Base-by-base conservation (phyloP, 2,888 invertebrate species). In the Trimorus sp. region DNA sequence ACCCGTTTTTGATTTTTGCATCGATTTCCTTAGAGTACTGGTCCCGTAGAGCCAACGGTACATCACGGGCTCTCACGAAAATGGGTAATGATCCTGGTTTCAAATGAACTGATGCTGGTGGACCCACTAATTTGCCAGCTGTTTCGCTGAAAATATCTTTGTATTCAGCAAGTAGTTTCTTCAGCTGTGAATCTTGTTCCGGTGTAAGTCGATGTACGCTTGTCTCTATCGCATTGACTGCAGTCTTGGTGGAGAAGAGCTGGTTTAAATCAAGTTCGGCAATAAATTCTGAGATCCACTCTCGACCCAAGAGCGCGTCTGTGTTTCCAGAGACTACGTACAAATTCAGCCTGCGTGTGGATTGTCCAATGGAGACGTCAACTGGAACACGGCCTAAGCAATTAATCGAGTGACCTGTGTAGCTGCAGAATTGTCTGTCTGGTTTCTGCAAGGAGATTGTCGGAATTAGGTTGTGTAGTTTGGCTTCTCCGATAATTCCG, bases 341-440 rank as follows among this genome's bases (percentile, higher is more conserved):
- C 11, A 69, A 48, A 14, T 63, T 51, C 5, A 79, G 63, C 53
- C 60, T 62, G 6, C 51, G 38, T n/a, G 68, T 69, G 5, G 68
- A 26, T 15, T 11, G 2, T 1, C 76, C 79, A 16, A 82, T 12
- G 0, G 60, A 45, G 9, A 54, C 76, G 14, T 59, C 51, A 3
- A 83, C 76, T 8, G 63, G 12, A 5, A 62, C 15, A 6, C 37
- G 40, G 5, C 76, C 79, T 5, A 76, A 9, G 16, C 76, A 76
- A 0, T 76, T 51, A 16, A 83, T 66, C 0, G 14, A 49, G 62
- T 83, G 79, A 11, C 62, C 45, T 0, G 75, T 70, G 40, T 83
- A 83, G 45, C 80, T 83, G 8, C 58, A 48, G 45, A 83, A 83
- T 15, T 71, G 42, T 42, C 78, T 14, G 37, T 80, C 63, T 0